These are phyloP conservation scores for Patella pellucida DNA, from an alignment of 2,888 invertebrate species.

Conservation along the genomic window DNA sequence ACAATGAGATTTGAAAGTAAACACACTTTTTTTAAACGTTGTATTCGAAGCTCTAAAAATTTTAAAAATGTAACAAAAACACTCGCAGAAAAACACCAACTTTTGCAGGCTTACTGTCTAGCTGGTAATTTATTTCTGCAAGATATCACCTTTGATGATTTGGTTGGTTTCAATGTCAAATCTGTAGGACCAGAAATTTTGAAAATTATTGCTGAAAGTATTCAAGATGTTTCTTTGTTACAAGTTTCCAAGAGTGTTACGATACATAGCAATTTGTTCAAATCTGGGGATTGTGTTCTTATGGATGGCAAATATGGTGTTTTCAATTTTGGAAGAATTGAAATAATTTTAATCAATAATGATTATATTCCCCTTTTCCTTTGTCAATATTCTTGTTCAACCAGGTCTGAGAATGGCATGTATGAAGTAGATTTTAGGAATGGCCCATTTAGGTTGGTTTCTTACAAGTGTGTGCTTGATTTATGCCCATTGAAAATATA, in stretches of 20 bases:
- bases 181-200: background rate
- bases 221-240: background rate
- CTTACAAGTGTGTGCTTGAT: too few relatives aligned
- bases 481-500: too few relatives aligned
- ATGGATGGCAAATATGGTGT: background rate
- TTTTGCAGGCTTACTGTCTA: background rate
- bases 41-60: background rate
- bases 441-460: too few relatives aligned
- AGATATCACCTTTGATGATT: background rate
- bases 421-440: too few relatives aligned
- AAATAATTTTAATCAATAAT: background rate
- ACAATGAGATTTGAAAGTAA: slow-evolving; percentile 1
- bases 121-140: background rate
- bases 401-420: background rate
- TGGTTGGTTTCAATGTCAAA: background rate
- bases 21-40: background rate
- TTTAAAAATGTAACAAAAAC: background rate
- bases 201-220: background rate
- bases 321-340: background rate
- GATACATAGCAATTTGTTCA: background rate
- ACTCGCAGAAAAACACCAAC: slow-evolving; percentile 2
- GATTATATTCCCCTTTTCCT: background rate
- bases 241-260: background rate
- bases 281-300: background rate
- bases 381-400: background rate